Conservation (phyloP, 2,113 vertebrate species). For the Chrysochloris asiatica region DNA sequence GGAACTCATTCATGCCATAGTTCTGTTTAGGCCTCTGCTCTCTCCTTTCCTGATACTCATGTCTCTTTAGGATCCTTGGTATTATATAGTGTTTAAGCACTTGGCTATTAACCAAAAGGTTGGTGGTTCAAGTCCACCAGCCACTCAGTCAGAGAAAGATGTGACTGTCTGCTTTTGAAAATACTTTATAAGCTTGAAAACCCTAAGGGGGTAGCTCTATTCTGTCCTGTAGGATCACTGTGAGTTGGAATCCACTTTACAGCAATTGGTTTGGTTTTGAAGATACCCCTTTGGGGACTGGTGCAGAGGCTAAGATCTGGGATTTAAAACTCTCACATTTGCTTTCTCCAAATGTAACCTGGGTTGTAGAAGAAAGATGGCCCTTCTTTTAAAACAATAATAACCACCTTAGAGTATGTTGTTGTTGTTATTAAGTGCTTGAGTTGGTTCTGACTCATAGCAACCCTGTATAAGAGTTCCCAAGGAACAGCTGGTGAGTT, state of each 20-base stretch:
- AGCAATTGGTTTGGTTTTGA: background rate
- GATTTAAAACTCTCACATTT: background rate
- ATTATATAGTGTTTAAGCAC: slow-evolving; percentile 65
- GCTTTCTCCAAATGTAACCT: background rate
- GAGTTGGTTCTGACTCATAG: too few relatives aligned
- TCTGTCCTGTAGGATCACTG: background rate
- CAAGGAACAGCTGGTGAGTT: too few relatives aligned
- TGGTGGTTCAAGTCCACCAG: background rate
- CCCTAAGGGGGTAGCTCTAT: background rate
- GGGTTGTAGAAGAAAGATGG: background rate
- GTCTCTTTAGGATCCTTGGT: slow-evolving; percentile 76
- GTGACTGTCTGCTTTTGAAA: background rate
- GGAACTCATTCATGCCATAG: background rate
- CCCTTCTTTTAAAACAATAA: background rate
- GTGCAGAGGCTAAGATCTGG: slow-evolving; percentile 57
- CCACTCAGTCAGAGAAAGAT: background rate
- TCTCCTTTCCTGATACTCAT: slow-evolving; percentile 80
- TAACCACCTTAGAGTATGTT: background rate
- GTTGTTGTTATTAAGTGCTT: too few relatives aligned
- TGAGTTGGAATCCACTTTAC: too few relatives aligned
- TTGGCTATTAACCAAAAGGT: background rate
- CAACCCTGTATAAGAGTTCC: too few relatives aligned
- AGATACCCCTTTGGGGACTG: slow-evolving; percentile 76
- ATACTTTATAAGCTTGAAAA: background rate
- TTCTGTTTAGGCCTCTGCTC: background rate